Evolutionary conservation across 2,113 vertebrate genomes (phyloP), one percentile per base, ranked within the genome.

Genomic region (Podarcis raffonei): DNA sequence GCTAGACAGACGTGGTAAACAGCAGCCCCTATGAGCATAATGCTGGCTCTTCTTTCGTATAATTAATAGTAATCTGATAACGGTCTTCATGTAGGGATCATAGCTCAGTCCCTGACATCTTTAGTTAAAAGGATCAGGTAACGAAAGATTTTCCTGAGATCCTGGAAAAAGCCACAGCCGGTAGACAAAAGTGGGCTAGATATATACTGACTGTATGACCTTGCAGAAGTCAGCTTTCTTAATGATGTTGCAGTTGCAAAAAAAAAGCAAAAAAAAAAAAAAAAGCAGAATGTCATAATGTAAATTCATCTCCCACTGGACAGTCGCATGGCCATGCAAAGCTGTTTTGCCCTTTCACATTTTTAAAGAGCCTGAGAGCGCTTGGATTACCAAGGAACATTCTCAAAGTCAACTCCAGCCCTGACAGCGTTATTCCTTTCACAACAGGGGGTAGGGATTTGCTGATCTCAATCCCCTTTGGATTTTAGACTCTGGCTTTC

Each of bases 401-500:
- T 42, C 62, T 75, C 66, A 88, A 92, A 25, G 13, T 30, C 6
- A 83, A 76, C 13, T 71, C 8, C 8, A 69, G 87, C 71, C 59
- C 25, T 88, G 77, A 89, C 5, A 85, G 18, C 5, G 79, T 15
- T 30, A 87, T 32, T 71, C 69, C 32, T n/a, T 89, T 85, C 86
- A 85, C 9, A 42, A 5, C 35, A 75, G 20, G 2, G 9, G 23
- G 5, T 4, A 81, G 42, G 65, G 27, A 85, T 91, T 89, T 90
- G 11, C 53, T 85, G 62, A 85, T 81, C 66, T 87, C 89, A 89
- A 91, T 89, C 35, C 5, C 6, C 1, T 30, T 0, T 0, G 35
- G 81, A 90, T 89, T 91, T 89, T 81, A 90, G 62, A 23, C 72
- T 87, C 89, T 85, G 81, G 87, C 68, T 83, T 90, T 81, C 62